A percentile compares a stretch with the other conserved stretches of the same genome.
These are phyloP conservation scores for Venustoraphidia nigricollis DNA, from an alignment of 2,888 invertebrate genomes.

Conservation along the genomic window DNA sequence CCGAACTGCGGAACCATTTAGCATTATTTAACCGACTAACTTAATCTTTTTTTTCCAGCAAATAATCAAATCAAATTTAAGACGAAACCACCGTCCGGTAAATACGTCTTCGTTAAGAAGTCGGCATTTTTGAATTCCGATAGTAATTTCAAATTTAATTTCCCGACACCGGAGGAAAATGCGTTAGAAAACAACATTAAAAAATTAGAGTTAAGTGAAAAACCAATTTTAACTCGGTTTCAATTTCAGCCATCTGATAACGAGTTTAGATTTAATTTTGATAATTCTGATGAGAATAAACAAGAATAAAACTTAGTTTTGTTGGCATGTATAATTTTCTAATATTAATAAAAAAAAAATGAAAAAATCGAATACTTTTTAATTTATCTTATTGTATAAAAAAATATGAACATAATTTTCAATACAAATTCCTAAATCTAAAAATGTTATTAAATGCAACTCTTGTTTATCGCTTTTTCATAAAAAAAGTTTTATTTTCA, in stretches of 20 bases:
- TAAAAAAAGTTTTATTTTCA: too few relatives aligned
- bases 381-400: too few relatives aligned
- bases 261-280: conserved; percentile 12
- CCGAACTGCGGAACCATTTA: too few relatives aligned
- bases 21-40: neutral
- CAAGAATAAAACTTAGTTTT: neutral
- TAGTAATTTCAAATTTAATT: conserved; percentile 38
- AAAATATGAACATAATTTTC: too few relatives aligned
- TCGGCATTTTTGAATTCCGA: conserved; percentile 37
- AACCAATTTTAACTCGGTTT: neutral
- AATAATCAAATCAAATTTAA: conserved; percentile 41
- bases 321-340: too few relatives aligned
- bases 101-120: conserved; percentile 54
- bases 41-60: conserved; percentile 27
- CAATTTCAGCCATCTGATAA: conserved; percentile 5
- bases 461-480: too few relatives aligned
- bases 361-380: neutral
- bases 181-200: conserved; percentile 7
- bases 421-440: too few relatives aligned
- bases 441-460: too few relatives aligned
- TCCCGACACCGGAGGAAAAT: conserved; percentile 18
- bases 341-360: neutral
- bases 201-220: neutral
- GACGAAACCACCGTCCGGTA: conserved; percentile 31
- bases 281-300: neutral